These are phyloP conservation scores for Lepidothrix coronata DNA, from an alignment of 2,113 vertebrate species.

Conservation along the genomic window DNA sequence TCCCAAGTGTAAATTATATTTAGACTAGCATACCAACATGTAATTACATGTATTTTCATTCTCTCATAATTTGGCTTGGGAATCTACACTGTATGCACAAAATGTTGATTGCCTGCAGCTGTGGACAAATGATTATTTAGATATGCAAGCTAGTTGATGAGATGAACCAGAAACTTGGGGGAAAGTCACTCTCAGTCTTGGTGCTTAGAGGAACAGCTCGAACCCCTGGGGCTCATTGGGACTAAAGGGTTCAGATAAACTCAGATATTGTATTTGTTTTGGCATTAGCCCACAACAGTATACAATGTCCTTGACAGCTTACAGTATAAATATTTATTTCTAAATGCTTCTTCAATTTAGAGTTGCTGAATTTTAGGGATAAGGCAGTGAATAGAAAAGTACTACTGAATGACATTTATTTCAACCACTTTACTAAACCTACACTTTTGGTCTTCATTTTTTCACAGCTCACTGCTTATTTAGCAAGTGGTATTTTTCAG, in stretches of 20 bases:
- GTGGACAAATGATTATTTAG: slow-evolving; percentile 31
- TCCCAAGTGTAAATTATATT: slow-evolving; percentile 43
- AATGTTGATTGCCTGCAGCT: slow-evolving; percentile 59
- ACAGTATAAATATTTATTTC: slow-evolving; percentile 10
- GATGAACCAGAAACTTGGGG: slow-evolving; percentile 20
- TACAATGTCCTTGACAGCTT: background rate
- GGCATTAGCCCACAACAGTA: background rate
- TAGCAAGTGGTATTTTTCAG: background rate
- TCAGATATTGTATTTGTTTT: background rate
- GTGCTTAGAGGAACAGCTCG: background rate
- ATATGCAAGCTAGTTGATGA: slow-evolving; percentile 5
- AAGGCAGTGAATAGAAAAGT: background rate
- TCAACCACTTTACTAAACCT: background rate
- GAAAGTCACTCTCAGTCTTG: background rate
- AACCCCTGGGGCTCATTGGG: background rate
- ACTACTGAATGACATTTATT: background rate
- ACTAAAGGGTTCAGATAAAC: background rate
- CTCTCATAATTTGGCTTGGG: slow-evolving; percentile 50
- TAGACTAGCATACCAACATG: slow-evolving; percentile 46
- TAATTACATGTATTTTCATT: slow-evolving; percentile 67
- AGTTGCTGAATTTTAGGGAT: background rate
- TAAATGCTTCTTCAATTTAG: background rate
- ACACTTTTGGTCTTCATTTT: fast-evolving
- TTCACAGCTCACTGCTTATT: background rate
- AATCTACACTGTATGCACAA: slow-evolving; percentile 38